These are phyloP conservation scores for Byasa hedistus DNA, from an alignment of 2,888 invertebrate genomes.

Conservation along the genomic window DNA sequence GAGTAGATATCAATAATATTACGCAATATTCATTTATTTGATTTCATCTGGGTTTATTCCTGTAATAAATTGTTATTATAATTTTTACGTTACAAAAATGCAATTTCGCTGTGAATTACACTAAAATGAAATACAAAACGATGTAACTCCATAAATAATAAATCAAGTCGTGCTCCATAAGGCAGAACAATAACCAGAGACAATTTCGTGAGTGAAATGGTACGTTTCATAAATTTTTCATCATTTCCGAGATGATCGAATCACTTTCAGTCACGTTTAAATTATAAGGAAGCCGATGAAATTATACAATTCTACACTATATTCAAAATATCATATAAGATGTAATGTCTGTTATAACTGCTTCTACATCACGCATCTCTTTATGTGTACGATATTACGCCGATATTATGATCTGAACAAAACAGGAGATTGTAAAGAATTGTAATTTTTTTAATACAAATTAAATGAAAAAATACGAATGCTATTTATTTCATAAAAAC, in stretches of 20 bases:
- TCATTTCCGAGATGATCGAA: conserved; percentile 11
- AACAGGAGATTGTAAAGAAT: too few species aligned
- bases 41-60: too few species aligned
- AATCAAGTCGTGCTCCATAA: not conserved
- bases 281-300: conserved; percentile 19
- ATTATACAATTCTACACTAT: not conserved
- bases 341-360: not conserved
- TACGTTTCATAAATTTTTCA: conserved; percentile 8
- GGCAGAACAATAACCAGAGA: conserved; percentile 10
- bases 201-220: conserved; percentile 9
- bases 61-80: too few species aligned
- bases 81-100: too few species aligned
- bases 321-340: not conserved
- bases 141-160: not conserved
- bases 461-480: too few species aligned
- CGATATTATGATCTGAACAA: not conserved
- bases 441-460: too few species aligned
- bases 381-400: not conserved
- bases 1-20: too few species aligned
- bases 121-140: not conserved
- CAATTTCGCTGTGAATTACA: too few species aligned
- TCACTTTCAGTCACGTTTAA: conserved; percentile 20
- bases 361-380: not conserved
- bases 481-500: too few species aligned
- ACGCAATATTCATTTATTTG: too few species aligned